Evolutionary conservation across 2,797 vertebrate genomes (phyloP).

Genomic region (Pseudotriccus pelzelni): DNA sequence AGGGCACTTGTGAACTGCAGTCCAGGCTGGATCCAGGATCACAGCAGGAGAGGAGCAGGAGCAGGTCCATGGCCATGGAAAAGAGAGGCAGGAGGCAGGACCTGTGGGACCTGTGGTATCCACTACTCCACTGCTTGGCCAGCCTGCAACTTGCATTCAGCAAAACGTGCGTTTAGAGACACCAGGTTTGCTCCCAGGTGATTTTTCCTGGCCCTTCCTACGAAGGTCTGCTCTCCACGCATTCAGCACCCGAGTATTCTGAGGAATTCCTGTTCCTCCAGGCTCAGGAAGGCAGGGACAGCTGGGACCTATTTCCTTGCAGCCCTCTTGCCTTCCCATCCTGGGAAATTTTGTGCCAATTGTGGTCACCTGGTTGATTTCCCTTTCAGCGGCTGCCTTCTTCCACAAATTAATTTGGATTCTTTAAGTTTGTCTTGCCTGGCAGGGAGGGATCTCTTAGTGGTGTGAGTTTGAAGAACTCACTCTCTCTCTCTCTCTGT

Average conservation of each 20-base stretch:
- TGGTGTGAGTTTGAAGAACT: neutral
- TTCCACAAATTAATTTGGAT: constrained; percentile 76
- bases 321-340: constrained; percentile 18
- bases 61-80: neutral
- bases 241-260: neutral
- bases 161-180: neutral
- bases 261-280: neutral
- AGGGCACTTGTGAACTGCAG: neutral
- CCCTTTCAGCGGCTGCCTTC: constrained; percentile 55
- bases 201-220: neutral
- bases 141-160: neutral
- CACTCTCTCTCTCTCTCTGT: neutral
- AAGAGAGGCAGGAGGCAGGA: neutral
- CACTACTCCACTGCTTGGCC: neutral
- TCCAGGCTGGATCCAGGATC: neutral
- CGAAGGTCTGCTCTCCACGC: neutral
- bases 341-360: constrained; percentile 50
- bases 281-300: neutral
- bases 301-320: neutral
- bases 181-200: neutral
- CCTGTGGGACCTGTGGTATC: neutral
- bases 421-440: constrained; percentile 64
- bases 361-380: constrained; percentile 74
- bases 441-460: neutral
- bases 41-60: neutral